A percentile compares a stretch with the other conserved stretches of the same genome.
These are phyloP conservation scores for Tricholaema leucomelas DNA, from an alignment of 2,113 vertebrate genomes.

Conservation along the genomic window DNA sequence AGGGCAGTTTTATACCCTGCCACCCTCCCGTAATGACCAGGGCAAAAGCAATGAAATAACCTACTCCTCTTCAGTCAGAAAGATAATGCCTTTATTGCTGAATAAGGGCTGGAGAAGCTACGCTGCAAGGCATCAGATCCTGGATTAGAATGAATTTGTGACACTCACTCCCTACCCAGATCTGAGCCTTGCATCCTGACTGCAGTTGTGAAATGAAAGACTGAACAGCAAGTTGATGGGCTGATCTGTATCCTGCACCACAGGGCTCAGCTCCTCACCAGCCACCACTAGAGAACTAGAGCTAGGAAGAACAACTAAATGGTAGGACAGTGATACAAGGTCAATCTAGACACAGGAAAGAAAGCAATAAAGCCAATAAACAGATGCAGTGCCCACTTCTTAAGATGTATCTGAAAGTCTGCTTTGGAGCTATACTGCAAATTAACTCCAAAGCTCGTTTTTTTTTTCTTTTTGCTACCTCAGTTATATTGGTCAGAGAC, in stretches of 20 bases:
- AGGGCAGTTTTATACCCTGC: neutral
- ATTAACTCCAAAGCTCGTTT: neutral
- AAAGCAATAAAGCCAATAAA: neutral
- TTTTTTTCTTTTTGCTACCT: neutral
- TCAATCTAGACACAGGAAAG: neutral
- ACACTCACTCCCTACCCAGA: neutral
- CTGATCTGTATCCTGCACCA: neutral
- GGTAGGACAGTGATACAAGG: neutral
- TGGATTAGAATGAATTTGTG: neutral
- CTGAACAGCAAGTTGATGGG: neutral
- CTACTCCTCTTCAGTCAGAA: neutral
- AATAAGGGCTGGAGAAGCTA: neutral
- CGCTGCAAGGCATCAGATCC: neutral
- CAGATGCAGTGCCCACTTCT: neutral
- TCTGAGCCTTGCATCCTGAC: neutral
- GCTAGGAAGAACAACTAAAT: neutral
- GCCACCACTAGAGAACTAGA: neutral
- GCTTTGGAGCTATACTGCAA: neutral
- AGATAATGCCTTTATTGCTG: neutral
- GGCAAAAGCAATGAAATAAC: neutral
- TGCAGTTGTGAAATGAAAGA: neutral
- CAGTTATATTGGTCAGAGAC: neutral
- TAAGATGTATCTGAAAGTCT: neutral
- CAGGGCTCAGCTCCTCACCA: neutral
- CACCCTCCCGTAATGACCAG: neutral